These are phyloP conservation scores for Pangasianodon gigas DNA, from an alignment of 2,113 vertebrate genomes.

Conservation along the genomic window DNA sequence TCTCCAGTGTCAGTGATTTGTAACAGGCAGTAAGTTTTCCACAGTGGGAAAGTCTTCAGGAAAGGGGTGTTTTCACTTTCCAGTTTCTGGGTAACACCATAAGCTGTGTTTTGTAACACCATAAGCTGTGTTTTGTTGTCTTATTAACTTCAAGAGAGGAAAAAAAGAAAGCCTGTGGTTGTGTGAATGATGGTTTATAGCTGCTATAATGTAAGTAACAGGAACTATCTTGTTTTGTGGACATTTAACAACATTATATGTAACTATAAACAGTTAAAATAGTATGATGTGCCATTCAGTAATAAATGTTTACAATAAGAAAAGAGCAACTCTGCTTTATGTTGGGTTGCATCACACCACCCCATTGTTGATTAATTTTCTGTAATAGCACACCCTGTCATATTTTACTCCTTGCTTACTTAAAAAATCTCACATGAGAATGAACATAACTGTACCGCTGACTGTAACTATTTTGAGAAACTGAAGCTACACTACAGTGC, in stretches of 20 bases:
- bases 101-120: not conserved
- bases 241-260: not conserved
- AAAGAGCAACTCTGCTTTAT: not conserved
- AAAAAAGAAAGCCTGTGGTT: not conserved
- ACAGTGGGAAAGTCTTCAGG: not conserved
- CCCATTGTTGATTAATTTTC: not conserved
- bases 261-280: not conserved
- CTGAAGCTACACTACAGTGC: not conserved
- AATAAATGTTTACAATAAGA: not conserved
- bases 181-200: not conserved
- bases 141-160: not conserved
- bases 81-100: not conserved
- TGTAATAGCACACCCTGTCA: not conserved
- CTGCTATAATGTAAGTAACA: not conserved
- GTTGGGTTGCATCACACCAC: not conserved
- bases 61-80: not conserved
- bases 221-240: not conserved
- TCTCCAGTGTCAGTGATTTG: not conserved
- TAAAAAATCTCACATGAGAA: not conserved
- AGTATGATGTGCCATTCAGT: not conserved
- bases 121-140: not conserved
- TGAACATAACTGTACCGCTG: not conserved
- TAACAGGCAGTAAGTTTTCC: not conserved
- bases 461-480: conserved; percentile 4
- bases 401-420: not conserved